Evolutionary conservation across 1,140 invertebrate genomes (phyloP), one percentile per base, ranked within the genome.

Genomic region (Pissodes strobi): DNA sequence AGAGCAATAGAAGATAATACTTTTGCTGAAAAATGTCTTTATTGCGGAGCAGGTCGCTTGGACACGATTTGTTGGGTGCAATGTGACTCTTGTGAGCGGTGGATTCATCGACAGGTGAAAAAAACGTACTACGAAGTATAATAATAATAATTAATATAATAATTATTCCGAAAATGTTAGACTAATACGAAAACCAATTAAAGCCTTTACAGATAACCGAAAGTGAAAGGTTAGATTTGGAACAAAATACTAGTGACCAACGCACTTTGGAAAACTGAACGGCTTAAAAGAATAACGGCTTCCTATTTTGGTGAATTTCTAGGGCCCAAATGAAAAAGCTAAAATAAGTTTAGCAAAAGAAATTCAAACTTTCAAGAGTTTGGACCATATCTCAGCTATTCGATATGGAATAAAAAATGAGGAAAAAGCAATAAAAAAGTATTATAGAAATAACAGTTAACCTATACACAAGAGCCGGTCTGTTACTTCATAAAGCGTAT

Each of bases 241-340:
- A 27, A 27, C 4, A 3, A 5, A 27, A 27, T 27, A 27, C 25
- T 27, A 3, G 9, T 5, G 9, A 23, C 10, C 75, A 78, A 67
- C 56, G 61, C 25, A 37, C 64, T 74, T 23, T 79, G 78, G 76
- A 55, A 63, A 21, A 59, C 62, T 17, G 51, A 74, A 19, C 58
- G 74, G 17, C 45, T 51, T 53, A 61, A 72, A 18, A 64, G 76
- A 17, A 27, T 79, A 8, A 81, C 77, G 2, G 75, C 76, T 19
- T 79, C 74, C 0, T 75, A 77, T 61, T 79, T 79, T 67, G 74
- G 75, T 56, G 37, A 61, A 66, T 78, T 19, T 76, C 74, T 23
- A 71, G 73, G 48, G 68, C 59, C 49, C 63, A 67, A 64, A 41
- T 15, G 66, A 59, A 13, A 76, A 70, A 2, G 69, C 53, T 15